Evolutionary conservation across 2,888 invertebrate species (phyloP).

Genomic region (Gastrophysa polygoni): DNA sequence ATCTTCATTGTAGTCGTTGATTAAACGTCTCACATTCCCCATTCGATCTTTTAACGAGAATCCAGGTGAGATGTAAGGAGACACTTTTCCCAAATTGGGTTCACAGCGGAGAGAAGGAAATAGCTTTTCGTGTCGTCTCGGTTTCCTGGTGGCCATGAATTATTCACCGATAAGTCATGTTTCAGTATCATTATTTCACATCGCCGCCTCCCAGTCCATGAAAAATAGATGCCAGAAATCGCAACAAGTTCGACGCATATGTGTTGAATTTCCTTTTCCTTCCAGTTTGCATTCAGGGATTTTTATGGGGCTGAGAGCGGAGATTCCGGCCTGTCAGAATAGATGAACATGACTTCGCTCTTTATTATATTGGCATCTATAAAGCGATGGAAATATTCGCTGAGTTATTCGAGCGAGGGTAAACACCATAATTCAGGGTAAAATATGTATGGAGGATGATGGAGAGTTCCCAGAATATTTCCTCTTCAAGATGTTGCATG

Average conservation of each 20-base stretch:
- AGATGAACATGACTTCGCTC: not conserved
- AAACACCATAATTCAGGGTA: not conserved
- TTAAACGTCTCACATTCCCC: no score
- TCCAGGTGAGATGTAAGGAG: no score
- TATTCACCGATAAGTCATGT: no score
- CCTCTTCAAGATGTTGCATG: slow-evolving; percentile 17
- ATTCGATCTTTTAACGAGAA: no score
- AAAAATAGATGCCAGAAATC: not conserved
- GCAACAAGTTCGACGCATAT: not conserved
- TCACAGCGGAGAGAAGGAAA: no score
- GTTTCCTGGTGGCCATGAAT: no score
- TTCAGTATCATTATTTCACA: no score
- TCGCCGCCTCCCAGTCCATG: no score
- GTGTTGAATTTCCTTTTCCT: not conserved
- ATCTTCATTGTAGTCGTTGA: no score
- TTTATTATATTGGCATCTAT: not conserved
- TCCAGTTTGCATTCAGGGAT: not conserved
- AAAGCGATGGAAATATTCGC: not conserved
- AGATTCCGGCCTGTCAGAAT: not conserved
- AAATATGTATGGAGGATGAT: not conserved
- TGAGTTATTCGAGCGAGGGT: not conserved
- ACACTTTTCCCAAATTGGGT: no score
- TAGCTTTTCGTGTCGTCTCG: no score
- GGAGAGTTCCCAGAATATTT: not conserved
- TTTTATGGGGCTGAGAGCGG: not conserved